Base-by-base conservation (phyloP, 2,888 invertebrate species). In the Tanytarsus gracilentus region DNA sequence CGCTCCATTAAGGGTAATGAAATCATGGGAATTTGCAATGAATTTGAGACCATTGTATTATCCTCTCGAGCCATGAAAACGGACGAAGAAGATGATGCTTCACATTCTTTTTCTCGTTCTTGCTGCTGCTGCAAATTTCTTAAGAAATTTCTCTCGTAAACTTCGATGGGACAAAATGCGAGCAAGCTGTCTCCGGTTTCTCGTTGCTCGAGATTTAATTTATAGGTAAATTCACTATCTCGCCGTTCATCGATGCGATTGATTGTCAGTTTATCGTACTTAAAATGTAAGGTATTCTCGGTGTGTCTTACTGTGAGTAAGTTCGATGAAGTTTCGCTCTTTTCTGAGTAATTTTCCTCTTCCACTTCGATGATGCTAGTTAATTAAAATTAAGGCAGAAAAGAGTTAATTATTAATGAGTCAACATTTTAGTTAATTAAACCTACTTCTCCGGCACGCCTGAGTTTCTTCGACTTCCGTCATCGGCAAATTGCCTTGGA, bases 401-500 rank as follows among this genome's bases (percentile, higher is more conserved):
- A 50, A 50, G 48, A 7, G 11, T 48, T 30, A 30, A 30, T 8
- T 9, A 30, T 16, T 26, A n/a, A 9, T 33, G 7, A 16, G 11
- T 30, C 4, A 52, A 33, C 53, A 53, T 23, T 51, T 51, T 29
- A 27, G 30, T 51, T 30, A 56, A 7, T 18, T 4, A 8, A 14
- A 58, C 58, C 48, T 48, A 58, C 58, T 58, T 63, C 52, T 64
- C 63, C 1, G 71, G 72, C 5, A 73, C 72, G 3, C 74, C 84
- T 14, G 79, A 79, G 8, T 84, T 82, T 11, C 88, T 79, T 39
- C 88, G 78, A 64, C 87, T 85, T 64, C 84, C 82, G 63, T 84
- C 83, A 68, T 90, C 90, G 2, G 90, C 90, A 71, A 91, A 91
- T 66, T 86, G 86, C 27, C 83, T 80, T 6, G 91, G 91, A 48